Conservation (phyloP, 2,888 invertebrate genomes). For the Pristionchus exspectatus region DNA sequence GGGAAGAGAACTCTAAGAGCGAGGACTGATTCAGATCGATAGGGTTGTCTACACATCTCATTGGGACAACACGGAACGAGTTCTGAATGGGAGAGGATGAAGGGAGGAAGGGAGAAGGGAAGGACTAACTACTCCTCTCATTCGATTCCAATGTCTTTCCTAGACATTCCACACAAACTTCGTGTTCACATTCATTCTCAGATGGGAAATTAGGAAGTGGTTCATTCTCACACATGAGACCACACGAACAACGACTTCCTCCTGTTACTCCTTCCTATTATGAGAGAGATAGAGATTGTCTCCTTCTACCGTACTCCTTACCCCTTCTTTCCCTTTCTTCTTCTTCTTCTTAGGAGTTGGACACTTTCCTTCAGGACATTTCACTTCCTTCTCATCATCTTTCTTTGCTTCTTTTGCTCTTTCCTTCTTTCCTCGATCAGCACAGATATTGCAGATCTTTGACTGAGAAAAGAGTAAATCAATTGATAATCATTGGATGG, state of each 20-base stretch:
- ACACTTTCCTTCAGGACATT: constrained; percentile 48
- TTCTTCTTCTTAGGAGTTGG: constrained; percentile 35
- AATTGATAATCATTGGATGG: not conserved
- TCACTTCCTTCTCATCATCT: not conserved
- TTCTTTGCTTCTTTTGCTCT: not conserved
- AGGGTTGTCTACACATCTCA: constrained; percentile 66
- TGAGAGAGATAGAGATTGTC: not conserved
- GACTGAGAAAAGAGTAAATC: constrained; percentile 52
- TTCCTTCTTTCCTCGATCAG: constrained; percentile 59
- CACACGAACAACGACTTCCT: constrained; percentile 24
- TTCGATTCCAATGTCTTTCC: constrained; percentile 65
- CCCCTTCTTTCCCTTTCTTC: constrained; percentile 27
- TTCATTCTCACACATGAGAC: constrained; percentile 63
- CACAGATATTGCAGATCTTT: constrained; percentile 62
- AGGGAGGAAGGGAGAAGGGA: not conserved
- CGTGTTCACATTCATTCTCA: constrained; percentile 72
- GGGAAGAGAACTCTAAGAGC: constrained; percentile 68
- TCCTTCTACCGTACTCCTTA: not conserved
- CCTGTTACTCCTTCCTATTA: not conserved
- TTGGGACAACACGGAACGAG: constrained; percentile 35
- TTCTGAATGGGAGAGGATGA: not conserved
- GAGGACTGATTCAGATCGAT: constrained; percentile 69
- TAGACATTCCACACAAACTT: constrained; percentile 67
- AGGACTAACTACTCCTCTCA: constrained; percentile 58
- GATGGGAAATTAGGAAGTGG: constrained; percentile 72